Conservation (phyloP, 2,888 invertebrate genomes). For the Epistrophella euchroma region DNA sequence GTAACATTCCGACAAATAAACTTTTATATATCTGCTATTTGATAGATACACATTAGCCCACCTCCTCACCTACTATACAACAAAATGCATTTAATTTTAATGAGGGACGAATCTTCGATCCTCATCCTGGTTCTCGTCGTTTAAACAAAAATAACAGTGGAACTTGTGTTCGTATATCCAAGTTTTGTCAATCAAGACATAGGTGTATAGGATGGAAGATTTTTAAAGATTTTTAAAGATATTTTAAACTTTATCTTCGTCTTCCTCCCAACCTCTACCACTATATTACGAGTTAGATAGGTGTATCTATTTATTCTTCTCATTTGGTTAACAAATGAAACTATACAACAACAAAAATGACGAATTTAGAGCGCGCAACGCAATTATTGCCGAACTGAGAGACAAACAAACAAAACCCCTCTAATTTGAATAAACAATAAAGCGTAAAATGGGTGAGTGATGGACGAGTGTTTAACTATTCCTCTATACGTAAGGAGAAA, state of each 20-base stretch:
- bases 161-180: neutral
- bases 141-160: neutral
- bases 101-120: neutral
- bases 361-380: slow-evolving; percentile 68
- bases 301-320: slow-evolving; percentile 35
- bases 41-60: neutral
- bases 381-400: slow-evolving; percentile 65
- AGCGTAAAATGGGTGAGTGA: slow-evolving; percentile 55
- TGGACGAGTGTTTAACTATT: slow-evolving; percentile 30
- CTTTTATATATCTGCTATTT: slow-evolving; percentile 10
- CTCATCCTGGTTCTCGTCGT: neutral
- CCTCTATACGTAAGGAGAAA: slow-evolving; percentile 39
- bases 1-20: slow-evolving; percentile 30
- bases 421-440: slow-evolving; percentile 70
- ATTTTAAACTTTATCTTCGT: neutral
- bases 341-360: slow-evolving; percentile 34
- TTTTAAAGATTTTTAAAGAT: neutral
- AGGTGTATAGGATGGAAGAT: neutral
- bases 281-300: slow-evolving; percentile 1
- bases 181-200: slow-evolving; percentile 10
- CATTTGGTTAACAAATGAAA: slow-evolving; percentile 55
- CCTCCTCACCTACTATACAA: neutral
- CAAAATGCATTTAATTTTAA: slow-evolving; percentile 11
- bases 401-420: slow-evolving; percentile 73
- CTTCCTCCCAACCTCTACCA: neutral